Base-by-base conservation (phyloP, 2,888 invertebrate genomes). In the Athalia rosae region DNA sequence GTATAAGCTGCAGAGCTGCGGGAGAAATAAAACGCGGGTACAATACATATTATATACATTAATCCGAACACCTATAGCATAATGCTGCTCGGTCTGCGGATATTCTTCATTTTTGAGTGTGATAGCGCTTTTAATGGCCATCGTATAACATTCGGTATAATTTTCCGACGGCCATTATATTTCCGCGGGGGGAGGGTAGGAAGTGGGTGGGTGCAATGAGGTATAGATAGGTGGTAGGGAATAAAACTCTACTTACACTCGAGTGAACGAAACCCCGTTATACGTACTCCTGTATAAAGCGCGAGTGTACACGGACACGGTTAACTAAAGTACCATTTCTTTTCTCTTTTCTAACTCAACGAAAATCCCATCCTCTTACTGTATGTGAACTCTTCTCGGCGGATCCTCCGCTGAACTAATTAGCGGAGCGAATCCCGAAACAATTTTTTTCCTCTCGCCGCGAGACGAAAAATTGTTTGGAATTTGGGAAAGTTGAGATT, bases 161-260 rank as follows among this genome's bases (percentile, higher is more conserved):
- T 74, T 74, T 61, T 48, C 73, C 61, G 7, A 61, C 61, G 47
- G 15, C 73, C 73, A 61, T 74, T 74, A 59, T 61, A 74, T 74
- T 48, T 74, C 28, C 47, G 45, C 43, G 28, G 48, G 28, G 28
- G 28, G 48, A 28, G 28, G 28, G 28, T 28, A 28, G 28, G 28
- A 28, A 28, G 28, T 28, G 0, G 28, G 28, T 28, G 28, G 28
- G 28, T 28, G 28, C 28, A 28, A 28, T 28, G 28, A 28, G 28
- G 28, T 28, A 28, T 28, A 28, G 28, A 28, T 28, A 2, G 28
- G 28, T 28, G 28, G 28, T 28, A 28, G 61, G 47, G 69, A 58
- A 74, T 74, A 74, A 74, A 74, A 74, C 15, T 74, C 61, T 74
- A 61, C 73, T 74, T 61, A 61, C 61, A 74, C 73, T 74, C 28